Evolutionary conservation across 2,113 vertebrate species (phyloP), one percentile per base, ranked within the genome.

Genomic region (Pachypanchax playfairii): DNA sequence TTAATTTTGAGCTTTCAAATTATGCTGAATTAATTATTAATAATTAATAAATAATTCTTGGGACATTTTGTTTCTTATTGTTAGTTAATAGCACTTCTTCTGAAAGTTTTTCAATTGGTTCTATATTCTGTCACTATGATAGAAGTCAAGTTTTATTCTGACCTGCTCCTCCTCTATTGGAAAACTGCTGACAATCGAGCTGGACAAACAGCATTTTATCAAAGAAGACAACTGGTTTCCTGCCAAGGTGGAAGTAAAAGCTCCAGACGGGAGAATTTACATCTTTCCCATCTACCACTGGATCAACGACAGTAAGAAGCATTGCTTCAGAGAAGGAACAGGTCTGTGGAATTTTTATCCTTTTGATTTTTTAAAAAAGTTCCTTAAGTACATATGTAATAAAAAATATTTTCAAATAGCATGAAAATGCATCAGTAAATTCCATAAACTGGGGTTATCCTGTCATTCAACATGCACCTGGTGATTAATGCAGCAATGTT

Each of bases 231-330:
- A 0, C 2, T 91, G 90, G 88, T 87, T 82, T 8, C 68, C 72
- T 42, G 15, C 35, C n/a, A 87, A 82, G 13, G 75, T 89, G 4
- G 39, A 49, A 4, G 77, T 91, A 12, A 72, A 35, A 22, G 72
- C 74, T 4, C 84, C 83, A 0, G 79, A 79, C 3, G 70, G 70
- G 4, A 14, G 73, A 1, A 54, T 4, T 5, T 74, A 76, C 47
- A 41, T 0, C 31, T 90, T 91, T 25, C 90, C 88, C 2, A 4
- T 90, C 61, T 85, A 88, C 75, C 44, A 44, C 41, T 90, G 86
- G 85, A 77, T 90, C 2, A 0, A 3, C 1, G 79, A 83, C 36
- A 26, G 21, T 0, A 18, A 72, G 4, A 70, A 68, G 21, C 6
- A 87, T 3, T 18, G 28, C 44, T 78, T 87, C 60, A 82, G 18